Conservation (phyloP, 2,888 invertebrate species). For the Cordilura impudica region DNA sequence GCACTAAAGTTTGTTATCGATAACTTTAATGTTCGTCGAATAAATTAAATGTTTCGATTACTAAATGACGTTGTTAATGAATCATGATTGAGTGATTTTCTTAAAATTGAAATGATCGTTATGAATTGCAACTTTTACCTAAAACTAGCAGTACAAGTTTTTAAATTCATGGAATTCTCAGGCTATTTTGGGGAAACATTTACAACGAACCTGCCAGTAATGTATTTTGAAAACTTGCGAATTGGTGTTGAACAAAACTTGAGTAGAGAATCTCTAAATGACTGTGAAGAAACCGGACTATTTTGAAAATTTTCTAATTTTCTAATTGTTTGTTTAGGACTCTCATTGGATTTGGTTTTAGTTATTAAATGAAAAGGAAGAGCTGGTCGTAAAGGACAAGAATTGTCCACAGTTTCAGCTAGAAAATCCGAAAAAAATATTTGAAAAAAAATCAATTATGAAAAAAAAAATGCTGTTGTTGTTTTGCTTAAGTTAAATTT, state of each 20-base stretch:
- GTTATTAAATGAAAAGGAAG: neutral
- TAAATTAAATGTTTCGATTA: too few relatives aligned
- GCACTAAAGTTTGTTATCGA: too few relatives aligned
- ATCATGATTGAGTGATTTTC: neutral
- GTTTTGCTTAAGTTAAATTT: conserved; percentile 53
- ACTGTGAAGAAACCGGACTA: conserved; percentile 30
- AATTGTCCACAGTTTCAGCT: neutral
- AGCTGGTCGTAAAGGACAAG: neutral
- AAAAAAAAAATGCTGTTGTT: conserved; percentile 25
- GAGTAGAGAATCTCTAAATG: conserved; percentile 61
- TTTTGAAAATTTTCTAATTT: conserved; percentile 23
- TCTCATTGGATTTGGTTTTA: neutral
- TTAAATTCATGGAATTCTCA: neutral
- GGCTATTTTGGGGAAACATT: neutral
- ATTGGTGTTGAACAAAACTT: conserved; percentile 70
- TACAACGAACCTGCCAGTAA: conserved; percentile 71
- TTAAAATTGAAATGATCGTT: neutral
- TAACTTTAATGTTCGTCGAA: too few relatives aligned
- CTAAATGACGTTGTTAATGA: too few relatives aligned
- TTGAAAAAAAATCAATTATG: conserved; percentile 1
- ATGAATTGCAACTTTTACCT: neutral
- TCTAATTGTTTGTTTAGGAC: conserved; percentile 3
- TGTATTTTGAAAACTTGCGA: conserved; percentile 71
- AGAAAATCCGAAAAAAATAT: conserved; percentile 4
- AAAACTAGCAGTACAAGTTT: conserved; percentile 27